These are phyloP conservation scores for Anthrax anthrax DNA, from an alignment of 2,888 invertebrate species.

Conservation along the genomic window DNA sequence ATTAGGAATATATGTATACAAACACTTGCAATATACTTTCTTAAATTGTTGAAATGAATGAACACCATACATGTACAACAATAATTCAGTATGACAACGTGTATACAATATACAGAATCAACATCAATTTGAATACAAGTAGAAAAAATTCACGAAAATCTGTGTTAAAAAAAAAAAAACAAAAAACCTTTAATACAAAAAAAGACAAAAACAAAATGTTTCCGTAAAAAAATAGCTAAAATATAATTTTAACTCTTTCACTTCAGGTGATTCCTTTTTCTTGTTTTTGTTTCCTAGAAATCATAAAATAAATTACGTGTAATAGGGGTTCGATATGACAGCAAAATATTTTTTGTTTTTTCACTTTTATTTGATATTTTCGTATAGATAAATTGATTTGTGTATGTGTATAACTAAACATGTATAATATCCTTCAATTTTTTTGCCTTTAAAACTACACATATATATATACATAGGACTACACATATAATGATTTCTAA, in stretches of 20 bases:
- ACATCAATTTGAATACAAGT: no score
- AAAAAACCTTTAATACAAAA: background rate
- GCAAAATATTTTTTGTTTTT: background rate
- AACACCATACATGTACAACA: background rate
- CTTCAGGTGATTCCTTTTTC: slow-evolving; percentile 8
- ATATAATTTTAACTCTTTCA: slow-evolving; percentile 10
- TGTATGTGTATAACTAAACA: no score
- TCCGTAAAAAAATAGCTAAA: background rate
- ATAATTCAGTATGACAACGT: no score
- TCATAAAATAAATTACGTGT: slow-evolving; percentile 10
- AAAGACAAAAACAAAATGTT: background rate
- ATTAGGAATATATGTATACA: background rate
- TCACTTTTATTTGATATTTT: background rate
- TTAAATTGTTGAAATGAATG: background rate
- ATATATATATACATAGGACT: no score
- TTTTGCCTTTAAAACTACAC: no score
- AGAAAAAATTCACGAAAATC: background rate
- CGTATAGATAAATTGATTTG: no score
- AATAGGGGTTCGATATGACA: background rate
- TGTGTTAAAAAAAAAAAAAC: background rate
- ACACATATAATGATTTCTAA: no score
- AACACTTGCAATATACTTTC: background rate
- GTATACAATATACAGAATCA: no score
- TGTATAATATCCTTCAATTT: no score
- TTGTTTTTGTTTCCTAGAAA: slow-evolving; percentile 5